Conservation (phyloP, 2,113 vertebrate species). For the Willisornis vidua region DNA sequence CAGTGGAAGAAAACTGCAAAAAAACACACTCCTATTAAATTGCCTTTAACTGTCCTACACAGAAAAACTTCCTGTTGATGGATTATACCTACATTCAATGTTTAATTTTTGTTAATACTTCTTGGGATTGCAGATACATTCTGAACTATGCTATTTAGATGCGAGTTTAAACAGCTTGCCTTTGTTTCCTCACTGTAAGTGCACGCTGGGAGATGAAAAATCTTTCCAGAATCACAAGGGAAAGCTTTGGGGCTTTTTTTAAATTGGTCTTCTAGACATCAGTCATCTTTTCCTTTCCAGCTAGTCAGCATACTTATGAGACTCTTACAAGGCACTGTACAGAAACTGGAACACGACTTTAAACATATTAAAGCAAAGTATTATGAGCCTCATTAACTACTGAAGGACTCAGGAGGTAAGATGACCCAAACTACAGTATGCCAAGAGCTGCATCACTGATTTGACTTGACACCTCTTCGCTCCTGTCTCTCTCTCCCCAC, state of each 20-base stretch:
- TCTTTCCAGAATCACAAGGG: neutral
- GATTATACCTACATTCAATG: neutral
- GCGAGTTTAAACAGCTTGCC: conserved; percentile 18
- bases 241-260: conserved; percentile 11
- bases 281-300: conserved; percentile 17
- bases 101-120: neutral
- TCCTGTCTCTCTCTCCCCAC: neutral
- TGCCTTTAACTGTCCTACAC: conserved; percentile 64
- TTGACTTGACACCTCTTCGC: neutral
- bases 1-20: conserved; percentile 51
- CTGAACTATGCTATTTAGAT: neutral
- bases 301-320: conserved; percentile 7
- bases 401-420: conserved; percentile 26
- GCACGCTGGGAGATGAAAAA: neutral
- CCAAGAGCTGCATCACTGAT: neutral
- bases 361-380: conserved; percentile 24
- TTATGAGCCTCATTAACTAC: conserved; percentile 20
- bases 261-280: neutral
- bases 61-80: conserved; percentile 54
- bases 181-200: neutral
- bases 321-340: conserved; percentile 57
- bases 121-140: neutral
- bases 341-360: neutral
- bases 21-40: conserved; percentile 50
- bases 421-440: neutral